Base-by-base conservation (phyloP, 2,797 vertebrate genomes). In the Linurgus olivaceus region DNA sequence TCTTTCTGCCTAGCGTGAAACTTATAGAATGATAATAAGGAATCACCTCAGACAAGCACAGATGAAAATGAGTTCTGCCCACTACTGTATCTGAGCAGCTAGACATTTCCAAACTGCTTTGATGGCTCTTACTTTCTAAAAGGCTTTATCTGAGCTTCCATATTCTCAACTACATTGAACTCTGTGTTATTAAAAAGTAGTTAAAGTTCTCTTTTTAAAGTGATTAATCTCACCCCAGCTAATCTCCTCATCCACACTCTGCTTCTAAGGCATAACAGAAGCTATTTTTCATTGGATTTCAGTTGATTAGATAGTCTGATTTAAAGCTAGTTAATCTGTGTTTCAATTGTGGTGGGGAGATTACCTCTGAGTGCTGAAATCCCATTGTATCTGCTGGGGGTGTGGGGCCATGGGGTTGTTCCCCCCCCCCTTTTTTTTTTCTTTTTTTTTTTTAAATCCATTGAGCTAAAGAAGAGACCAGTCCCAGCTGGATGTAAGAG, bases 161-260 rank as follows among this genome's bases (percentile, higher is more conserved):
- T 97, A 83, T 96, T 97, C 95, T 94, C 93, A 93, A 95, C 92
- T 95, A 63, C 52, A 95, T 93, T 97, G 96, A 93, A 97, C 96
- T 94, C 35, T 50, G 88, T 95, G 70, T 96, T 97, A 86, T 95
- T 91, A 97, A 97, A 97, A 98, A 97, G 87, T 98, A 92, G 97
- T 98, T 97, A 98, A 97, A 97, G 95, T 97, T 97, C 94, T 98
- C 73, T 97, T 93, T 98, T 96, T 97, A 94, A 98, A 98, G 97
- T 96, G 96, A 98, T 98, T 98, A 97, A 98, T 97, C 93, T 97
- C 95, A 93, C 91, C 97, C 90, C 84, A 90, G 95, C 95, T 98
- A 98, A 98, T 98, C 97, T 97, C 83, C 91, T 97, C 94, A 97
- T 97, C 97, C 94, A 94, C 97, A 97, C 95, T 94, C 88, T 88